Evolutionary conservation across 2,113 vertebrate genomes (phyloP), one percentile per base, ranked within the genome.

Genomic region (Zeus faber): DNA sequence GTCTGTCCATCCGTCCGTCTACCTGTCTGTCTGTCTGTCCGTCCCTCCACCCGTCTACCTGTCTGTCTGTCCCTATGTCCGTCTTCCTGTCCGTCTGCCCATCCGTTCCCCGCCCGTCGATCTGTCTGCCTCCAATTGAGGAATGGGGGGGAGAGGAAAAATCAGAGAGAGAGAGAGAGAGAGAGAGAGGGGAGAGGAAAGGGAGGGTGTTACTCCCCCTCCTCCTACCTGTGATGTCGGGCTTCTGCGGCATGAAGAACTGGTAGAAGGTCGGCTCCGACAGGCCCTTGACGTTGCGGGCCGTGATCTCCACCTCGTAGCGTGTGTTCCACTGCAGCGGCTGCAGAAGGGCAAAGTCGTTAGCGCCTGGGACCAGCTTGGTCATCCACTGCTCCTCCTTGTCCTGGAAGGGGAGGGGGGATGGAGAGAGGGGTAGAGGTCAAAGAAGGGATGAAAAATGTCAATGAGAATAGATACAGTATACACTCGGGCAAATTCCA

Each of bases 341-440:
- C 73, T 98, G 94, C 69, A 99, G 82, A 74, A 96, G 88, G 7
- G 97, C 95, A 16, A 94, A 93, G 52, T 99, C 96, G 58, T 90
- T 95, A 14, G 87, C 90, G n/a, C 96, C 96, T 0, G 94, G 93
- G 0, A 98, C 92, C 10, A 93, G 92, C 81, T 97, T 97, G 72
- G 95, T 95, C 86, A 97, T 89, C 97, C 97, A 99, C 63, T 95
- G 95, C 7, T 97, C 96, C 85, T 98, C 96, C 65, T 96, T 98
- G 70, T 98, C 96, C 93, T 97, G 92, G 83, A 86, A 67, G 57
- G 44, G 27, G 7, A 7, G 9, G n/a, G 16, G 9, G 18, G 67
- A 22, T 20, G 46, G 5, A 53, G 18, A n/a, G 24, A 20, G 0
- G 39, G 35, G 35, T 2, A 29, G 21, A 18, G 11, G 13, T 22